These are phyloP conservation scores for Poecilus cupreus DNA, from an alignment of 2,888 invertebrate species.

Conservation along the genomic window DNA sequence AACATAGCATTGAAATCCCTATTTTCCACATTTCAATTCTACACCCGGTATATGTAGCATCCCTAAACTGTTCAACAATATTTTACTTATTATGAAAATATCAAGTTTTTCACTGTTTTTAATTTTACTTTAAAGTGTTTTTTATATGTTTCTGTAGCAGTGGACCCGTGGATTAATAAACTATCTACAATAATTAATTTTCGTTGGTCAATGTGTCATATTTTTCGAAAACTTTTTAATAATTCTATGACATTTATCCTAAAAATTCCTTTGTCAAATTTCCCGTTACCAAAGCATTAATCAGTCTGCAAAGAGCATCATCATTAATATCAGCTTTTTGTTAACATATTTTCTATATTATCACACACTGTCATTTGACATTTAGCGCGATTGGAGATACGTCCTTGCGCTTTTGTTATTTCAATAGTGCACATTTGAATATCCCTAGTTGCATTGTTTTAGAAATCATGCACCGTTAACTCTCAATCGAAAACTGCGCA, in stretches of 20 bases:
- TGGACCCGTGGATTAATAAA: too few relatives aligned
- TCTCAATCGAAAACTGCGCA: not conserved
- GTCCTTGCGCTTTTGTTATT: slow-evolving; percentile 20
- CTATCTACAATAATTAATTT: not conserved
- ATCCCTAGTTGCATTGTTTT: slow-evolving; percentile 17
- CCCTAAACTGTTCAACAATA: too few relatives aligned
- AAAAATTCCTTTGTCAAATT: not conserved
- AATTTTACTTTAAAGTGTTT: too few relatives aligned
- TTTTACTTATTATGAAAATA: too few relatives aligned
- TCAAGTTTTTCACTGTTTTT: too few relatives aligned
- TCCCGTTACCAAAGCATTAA: not conserved
- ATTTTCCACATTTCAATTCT: too few relatives aligned
- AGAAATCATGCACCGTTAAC: not conserved
- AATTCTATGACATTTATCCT: not conserved
- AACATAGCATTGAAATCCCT: too few relatives aligned
- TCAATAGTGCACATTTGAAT: slow-evolving; percentile 22
- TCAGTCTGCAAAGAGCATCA: not conserved
- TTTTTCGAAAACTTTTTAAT: not conserved
- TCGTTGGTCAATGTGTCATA: too few relatives aligned
- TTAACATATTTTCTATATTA: not conserved
- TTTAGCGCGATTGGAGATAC: not conserved
- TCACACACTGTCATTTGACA: not conserved
- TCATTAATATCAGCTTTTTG: slow-evolving; percentile 5
- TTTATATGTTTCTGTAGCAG: too few relatives aligned
- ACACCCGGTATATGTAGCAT: too few relatives aligned